A percentile compares a stretch with the other conserved stretches of the same genome.
Evolutionary conservation across 64 coral and sea anemone species (phyloP).

Genomic region (Montipora sp.): DNA sequence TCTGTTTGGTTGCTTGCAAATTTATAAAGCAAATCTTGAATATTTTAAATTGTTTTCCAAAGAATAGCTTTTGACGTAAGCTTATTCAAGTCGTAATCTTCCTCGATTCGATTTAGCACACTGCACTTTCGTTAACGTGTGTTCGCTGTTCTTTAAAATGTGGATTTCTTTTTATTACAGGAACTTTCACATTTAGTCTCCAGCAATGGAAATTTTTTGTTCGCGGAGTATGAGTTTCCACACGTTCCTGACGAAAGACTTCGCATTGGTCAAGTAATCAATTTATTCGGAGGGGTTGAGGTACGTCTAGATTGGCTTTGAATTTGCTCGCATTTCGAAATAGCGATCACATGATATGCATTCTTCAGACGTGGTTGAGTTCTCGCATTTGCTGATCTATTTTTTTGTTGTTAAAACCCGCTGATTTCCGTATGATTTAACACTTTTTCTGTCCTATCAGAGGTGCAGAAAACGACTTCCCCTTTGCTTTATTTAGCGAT

Average conservation of each 20-base stretch:
- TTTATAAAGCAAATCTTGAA: background rate
- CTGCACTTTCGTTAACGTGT: background rate
- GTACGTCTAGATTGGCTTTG: slow-evolving; percentile 44
- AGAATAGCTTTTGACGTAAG: slow-evolving; percentile 4
- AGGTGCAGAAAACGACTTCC: background rate
- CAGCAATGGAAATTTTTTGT: background rate
- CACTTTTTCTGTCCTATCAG: background rate
- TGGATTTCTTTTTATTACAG: slow-evolving; percentile 28
- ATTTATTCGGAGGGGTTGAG: slow-evolving; percentile 94
- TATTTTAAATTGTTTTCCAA: background rate
- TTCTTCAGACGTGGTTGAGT: background rate
- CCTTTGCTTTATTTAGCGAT: background rate
- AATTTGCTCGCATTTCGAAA: background rate
- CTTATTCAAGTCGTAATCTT: background rate
- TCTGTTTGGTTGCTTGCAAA: background rate
- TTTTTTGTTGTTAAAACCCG: background rate
- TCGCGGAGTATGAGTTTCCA: slow-evolving; percentile 24
- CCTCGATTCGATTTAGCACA: background rate
- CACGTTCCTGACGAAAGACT: slow-evolving; percentile 31
- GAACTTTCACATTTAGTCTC: slow-evolving; percentile 54
- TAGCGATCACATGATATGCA: background rate
- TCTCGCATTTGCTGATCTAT: background rate
- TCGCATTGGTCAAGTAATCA: slow-evolving; percentile 59
- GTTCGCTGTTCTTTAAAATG: background rate
- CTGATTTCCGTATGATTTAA: slow-evolving; percentile 33